Conservation (phyloP, 2,888 invertebrate genomes). For the Branchipolynoe longqiensis region DNA sequence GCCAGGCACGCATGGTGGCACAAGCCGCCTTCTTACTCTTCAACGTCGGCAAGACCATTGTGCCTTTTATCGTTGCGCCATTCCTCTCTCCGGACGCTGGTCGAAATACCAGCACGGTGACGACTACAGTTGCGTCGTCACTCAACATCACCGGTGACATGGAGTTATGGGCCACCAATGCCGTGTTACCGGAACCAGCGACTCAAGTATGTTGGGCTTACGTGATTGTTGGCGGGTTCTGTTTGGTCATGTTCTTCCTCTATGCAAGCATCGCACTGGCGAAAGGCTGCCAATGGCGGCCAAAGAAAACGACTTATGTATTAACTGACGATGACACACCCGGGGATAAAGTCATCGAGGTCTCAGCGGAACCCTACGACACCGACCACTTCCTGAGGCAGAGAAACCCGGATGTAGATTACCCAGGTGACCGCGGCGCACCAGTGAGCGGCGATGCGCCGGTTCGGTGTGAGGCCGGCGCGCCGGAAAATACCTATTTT, state of each 20-base stretch:
- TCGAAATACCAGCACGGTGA: neutral
- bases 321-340: neutral
- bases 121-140: neutral
- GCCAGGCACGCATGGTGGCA: neutral
- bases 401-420: no score
- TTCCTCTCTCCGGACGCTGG: constrained; percentile 17
- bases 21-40: constrained; percentile 37
- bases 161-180: neutral
- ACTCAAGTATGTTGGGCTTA: constrained; percentile 27
- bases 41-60: constrained; percentile 41
- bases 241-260: neutral
- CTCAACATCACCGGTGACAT: neutral
- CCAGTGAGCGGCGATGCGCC: no score
- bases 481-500: neutral
- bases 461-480: neutral
- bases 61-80: constrained; percentile 44
- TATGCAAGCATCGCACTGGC: constrained; percentile 6
- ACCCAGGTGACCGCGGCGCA: no score
- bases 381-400: no score
- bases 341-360: neutral
- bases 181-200: neutral
- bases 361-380: neutral
- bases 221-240: constrained; percentile 14
- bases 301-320: neutral
- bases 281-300: constrained; percentile 25